Conservation (phyloP, 2,888 invertebrate genomes). For the Pristionchus arcanus region DNA sequence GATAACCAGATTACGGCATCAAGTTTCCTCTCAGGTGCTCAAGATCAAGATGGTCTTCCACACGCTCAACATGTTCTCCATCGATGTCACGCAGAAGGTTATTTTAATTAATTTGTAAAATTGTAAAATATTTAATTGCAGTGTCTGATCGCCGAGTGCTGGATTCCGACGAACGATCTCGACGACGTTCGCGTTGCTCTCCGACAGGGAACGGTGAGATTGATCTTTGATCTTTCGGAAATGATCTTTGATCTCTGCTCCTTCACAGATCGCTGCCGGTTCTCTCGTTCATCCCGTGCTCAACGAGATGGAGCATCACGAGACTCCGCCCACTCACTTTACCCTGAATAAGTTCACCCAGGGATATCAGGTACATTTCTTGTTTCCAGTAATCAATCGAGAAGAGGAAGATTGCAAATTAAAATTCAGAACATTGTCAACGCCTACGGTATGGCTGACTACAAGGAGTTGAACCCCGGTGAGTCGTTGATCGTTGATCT, state of each 20-base stretch:
- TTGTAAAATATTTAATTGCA: background rate
- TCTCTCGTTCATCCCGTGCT: constrained; percentile 96
- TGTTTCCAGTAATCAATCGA: background rate
- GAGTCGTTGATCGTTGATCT: background rate
- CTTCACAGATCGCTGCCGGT: constrained; percentile 91
- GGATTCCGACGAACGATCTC: constrained; percentile 91
- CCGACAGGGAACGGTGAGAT: constrained; percentile 89
- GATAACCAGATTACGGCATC: background rate
- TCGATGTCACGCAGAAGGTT: constrained; percentile 96
- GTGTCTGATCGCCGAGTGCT: constrained; percentile 98
- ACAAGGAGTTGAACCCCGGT: constrained; percentile 55
- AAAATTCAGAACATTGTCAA: constrained; percentile 53
- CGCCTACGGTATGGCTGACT: constrained; percentile 52
- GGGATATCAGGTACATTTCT: constrained; percentile 87
- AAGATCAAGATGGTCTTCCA: constrained; percentile 99
- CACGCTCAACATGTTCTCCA: constrained; percentile 95
- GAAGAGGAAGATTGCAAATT: background rate
- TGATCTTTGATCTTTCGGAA: constrained; percentile 6
- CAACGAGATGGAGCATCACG: constrained; percentile 90
- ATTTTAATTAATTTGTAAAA: background rate
- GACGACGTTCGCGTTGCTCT: constrained; percentile 91
- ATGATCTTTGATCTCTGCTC: constrained; percentile 17
- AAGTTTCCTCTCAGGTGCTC: constrained; percentile 84
- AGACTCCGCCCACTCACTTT: constrained; percentile 94
- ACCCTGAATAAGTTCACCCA: constrained; percentile 95